Base-by-base conservation (phyloP, 2,113 vertebrate species). In the Actinemys pallida region DNA sequence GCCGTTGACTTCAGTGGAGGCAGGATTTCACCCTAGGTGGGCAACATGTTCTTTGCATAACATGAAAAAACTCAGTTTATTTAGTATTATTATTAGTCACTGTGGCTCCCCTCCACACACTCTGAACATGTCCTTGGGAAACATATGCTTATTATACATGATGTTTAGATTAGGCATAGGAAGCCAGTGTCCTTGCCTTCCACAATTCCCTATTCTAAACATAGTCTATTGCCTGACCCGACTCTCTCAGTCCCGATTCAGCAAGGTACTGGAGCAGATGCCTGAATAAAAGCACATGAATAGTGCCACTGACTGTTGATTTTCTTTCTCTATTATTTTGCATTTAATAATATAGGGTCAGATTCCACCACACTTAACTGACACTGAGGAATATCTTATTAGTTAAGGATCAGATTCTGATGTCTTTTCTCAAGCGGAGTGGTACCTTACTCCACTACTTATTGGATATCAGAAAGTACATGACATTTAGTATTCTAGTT, bases 381-480 rank as follows among this genome's bases (percentile, higher is more conserved):
- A 35, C 69, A 75, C 17, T n/a, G 39, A 75, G 35, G 5, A 75
- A 75, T 75, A 10, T 25, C 54, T 56, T 56, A 25, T 25, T 25
- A 56, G 8, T 56, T 56, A 25, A 56, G 9, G 8, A 56, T 56
- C 54, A 25, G 54, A 24, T 56, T 56, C 54, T 53, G 52, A 25
- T 2, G 1, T 56, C 24, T 25, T 56, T 56, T 56, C 54, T 56
- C 54, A 56, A 4, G 54, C 24, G 10, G 54, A 56, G 8, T 25
- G 9, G 54, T 56, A 25, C 24, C 54, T 56, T 24, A 56, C 54
- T 56, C 54, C 9, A 79, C 86, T 90, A 42, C 11, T 50, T 59
- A 75, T 78, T 57, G 59, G 59, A 47, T 87, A 88, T 87, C 86
- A 8, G 42, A 95, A 96, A 91, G 84, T 52, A 89, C 35, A 79